phyloP scores from a whole-genome alignment of 35 echinoderm and acorn worm genomes.

The Lytechinus pictus region DNA sequence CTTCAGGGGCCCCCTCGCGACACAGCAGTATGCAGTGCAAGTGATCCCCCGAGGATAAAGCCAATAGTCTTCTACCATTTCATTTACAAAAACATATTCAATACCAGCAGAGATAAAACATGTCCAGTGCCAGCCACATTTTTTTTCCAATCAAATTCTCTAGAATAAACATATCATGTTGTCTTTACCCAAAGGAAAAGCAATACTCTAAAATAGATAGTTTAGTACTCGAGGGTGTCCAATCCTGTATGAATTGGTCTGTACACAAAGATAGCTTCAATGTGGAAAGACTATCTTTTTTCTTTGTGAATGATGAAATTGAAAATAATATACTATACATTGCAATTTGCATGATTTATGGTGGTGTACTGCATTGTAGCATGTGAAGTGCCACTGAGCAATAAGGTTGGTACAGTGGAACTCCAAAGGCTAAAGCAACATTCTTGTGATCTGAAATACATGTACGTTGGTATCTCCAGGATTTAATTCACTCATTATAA shows the following conservation, averaged over 20 bases:
- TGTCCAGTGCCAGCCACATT: not conserved
- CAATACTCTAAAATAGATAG: not conserved
- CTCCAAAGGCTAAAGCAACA: too few relatives aligned
- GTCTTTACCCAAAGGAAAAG: not conserved
- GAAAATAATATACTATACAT: too few relatives aligned
- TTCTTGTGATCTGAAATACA: too few relatives aligned
- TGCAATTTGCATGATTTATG: too few relatives aligned
- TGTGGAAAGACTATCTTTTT: not conserved
- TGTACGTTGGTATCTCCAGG: too few relatives aligned
- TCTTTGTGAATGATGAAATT: too few relatives aligned
- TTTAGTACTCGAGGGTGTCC: not conserved
- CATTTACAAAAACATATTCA: not conserved
- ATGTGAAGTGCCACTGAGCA: too few relatives aligned
- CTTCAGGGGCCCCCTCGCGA: not conserved
- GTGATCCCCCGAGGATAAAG: not conserved
- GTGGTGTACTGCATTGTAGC: too few relatives aligned
- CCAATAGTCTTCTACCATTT: not conserved
- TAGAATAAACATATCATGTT: not conserved
- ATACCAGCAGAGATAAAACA: not conserved
- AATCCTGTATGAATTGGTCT: not conserved
- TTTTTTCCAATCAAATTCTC: not conserved
- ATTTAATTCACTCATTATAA: too few relatives aligned
- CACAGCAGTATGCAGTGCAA: not conserved
- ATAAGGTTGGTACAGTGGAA: too few relatives aligned
- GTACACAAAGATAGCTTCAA: not conserved